Conservation (phyloP, 2,888 invertebrate genomes). For the Tenthredo livida region DNA sequence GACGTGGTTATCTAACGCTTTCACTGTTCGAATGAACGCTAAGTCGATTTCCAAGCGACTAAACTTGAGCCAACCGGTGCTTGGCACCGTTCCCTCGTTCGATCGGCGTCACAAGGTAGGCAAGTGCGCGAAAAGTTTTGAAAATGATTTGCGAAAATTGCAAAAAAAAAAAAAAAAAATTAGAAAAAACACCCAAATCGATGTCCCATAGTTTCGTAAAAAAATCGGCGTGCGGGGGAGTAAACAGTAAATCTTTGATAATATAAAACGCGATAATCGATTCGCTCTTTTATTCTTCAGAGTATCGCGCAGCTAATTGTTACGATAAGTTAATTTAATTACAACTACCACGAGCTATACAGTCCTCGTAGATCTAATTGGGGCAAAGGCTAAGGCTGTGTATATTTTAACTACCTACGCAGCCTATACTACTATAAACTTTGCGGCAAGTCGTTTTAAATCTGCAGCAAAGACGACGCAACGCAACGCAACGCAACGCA, state of each 20-base stretch:
- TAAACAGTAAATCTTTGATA: not conserved
- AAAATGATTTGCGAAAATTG: no score
- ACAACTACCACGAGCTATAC: not conserved
- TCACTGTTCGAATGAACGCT: conserved; percentile 46
- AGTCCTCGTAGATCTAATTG: not conserved
- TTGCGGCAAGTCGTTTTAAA: conserved; percentile 31
- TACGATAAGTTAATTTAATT: conserved; percentile 5
- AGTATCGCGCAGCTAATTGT: not conserved
- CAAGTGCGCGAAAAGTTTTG: not conserved
- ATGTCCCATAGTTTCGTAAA: not conserved
- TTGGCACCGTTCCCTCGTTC: conserved; percentile 29
- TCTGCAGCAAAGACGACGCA: conserved; percentile 1
- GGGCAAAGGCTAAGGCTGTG: conserved; percentile 5
- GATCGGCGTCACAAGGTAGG: not conserved
- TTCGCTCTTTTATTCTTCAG: not conserved
- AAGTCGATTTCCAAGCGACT: conserved; percentile 46
- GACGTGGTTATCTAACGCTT: conserved; percentile 49
- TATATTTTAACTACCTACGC: not conserved
- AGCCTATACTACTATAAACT: not conserved
- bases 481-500: no score
- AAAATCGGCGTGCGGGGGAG: not conserved
- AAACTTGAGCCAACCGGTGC: conserved; percentile 32
- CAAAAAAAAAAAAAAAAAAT: not conserved
- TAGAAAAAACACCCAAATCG: not conserved
- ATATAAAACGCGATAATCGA: not conserved